Evolutionary conservation across 1,140 invertebrate genomes (phyloP).

Genomic region (Drosophila santomea): DNA sequence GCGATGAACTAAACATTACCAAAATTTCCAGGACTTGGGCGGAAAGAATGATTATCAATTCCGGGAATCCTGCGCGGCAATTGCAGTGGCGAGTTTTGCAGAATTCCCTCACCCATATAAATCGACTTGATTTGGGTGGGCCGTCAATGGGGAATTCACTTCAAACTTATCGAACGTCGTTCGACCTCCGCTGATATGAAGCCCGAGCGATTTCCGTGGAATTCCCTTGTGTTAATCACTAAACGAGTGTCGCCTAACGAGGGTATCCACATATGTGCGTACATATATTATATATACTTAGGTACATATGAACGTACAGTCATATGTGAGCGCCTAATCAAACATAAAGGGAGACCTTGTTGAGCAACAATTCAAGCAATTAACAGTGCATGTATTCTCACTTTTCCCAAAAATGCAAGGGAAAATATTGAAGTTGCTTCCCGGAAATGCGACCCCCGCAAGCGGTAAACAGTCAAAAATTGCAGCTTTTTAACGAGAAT

Average conservation of each 20-base stretch:
- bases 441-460: constrained; percentile 63
- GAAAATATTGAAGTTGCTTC: constrained; percentile 51
- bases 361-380: constrained; percentile 48
- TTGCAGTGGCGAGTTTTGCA: constrained; percentile 26
- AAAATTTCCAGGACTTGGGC: constrained; percentile 8
- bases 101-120: constrained; percentile 17
- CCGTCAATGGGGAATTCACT: constrained; percentile 6
- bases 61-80: constrained; percentile 23
- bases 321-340: constrained; percentile 41
- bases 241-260: constrained; percentile 8
- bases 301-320: background rate
- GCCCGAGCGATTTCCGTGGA: constrained; percentile 28
- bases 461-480: constrained; percentile 44
- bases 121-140: constrained; percentile 21
- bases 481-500: constrained; percentile 61
- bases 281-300: too few relatives aligned
- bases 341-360: constrained; percentile 26
- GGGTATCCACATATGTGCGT: background rate
- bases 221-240: constrained; percentile 48
- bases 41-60: constrained; percentile 38
- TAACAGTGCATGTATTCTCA: constrained; percentile 56
- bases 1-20: constrained; percentile 24
- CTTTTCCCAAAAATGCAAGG: constrained; percentile 15
- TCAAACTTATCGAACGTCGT: constrained; percentile 15
- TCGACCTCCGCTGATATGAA: constrained; percentile 4